A percentile compares a stretch with the other conserved stretches of the same genome.
Conservation (phyloP, 2,888 invertebrate genomes). For the Mycalesis mineus region DNA sequence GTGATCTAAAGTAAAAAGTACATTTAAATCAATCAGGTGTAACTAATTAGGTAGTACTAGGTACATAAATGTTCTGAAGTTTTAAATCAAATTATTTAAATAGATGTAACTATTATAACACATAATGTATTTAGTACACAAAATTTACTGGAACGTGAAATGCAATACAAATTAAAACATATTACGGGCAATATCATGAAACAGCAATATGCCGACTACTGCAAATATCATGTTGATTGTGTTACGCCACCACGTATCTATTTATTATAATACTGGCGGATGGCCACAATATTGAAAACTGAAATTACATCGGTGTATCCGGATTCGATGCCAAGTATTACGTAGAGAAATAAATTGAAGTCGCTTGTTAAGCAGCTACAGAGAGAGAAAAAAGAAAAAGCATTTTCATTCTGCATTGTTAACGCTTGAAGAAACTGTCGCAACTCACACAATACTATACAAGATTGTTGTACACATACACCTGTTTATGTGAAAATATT, state of each 20-base stretch:
- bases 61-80: too few species aligned
- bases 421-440: constrained; percentile 12
- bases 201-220: constrained; percentile 17
- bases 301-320: constrained; percentile 46
- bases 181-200: not conserved
- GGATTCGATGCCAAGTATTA: constrained; percentile 66
- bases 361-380: constrained; percentile 49
- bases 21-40: too few species aligned
- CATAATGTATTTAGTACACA: not conserved
- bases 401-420: constrained; percentile 33
- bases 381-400: constrained; percentile 40
- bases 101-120: too few species aligned
- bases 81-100: too few species aligned
- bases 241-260: constrained; percentile 39
- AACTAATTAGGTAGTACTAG: too few species aligned
- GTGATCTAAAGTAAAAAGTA: too few species aligned
- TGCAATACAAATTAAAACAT: not conserved
- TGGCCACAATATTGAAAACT: constrained; percentile 49
- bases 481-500: not conserved
- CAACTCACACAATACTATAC: constrained; percentile 4
- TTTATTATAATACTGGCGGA: constrained; percentile 55
- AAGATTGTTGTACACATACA: not conserved
- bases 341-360: constrained; percentile 49
- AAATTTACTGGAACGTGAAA: not conserved
- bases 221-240: constrained; percentile 24